Evolutionary conservation across 2,797 vertebrate genomes (phyloP).

Genomic region (Sebastes diploproa): DNA sequence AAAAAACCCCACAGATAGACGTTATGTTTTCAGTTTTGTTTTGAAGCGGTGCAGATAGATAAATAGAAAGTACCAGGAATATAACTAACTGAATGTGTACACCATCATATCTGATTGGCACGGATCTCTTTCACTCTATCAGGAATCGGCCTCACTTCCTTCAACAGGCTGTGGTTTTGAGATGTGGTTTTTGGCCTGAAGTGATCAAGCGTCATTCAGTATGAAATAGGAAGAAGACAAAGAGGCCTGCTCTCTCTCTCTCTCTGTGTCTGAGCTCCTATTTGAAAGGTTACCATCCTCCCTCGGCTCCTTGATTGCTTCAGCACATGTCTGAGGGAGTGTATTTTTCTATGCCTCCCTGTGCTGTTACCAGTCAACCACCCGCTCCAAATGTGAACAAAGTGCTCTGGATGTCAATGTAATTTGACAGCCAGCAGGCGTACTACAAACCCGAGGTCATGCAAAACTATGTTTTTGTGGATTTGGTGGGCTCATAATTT

Average conservation of each 20-base stretch:
- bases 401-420: constrained; percentile 40
- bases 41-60: constrained; percentile 8
- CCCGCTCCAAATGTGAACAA: constrained; percentile 51
- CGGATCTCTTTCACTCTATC: constrained; percentile 1
- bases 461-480: constrained; percentile 43
- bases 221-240: constrained; percentile 43
- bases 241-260: not conserved
- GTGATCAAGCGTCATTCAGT: constrained; percentile 33
- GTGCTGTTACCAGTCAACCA: constrained; percentile 51
- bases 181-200: constrained; percentile 32
- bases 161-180: constrained; percentile 45
- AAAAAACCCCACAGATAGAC: not conserved
- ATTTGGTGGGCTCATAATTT: constrained; percentile 45
- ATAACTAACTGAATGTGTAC: not conserved
- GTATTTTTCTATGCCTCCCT: constrained; percentile 56
- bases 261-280: constrained; percentile 13
- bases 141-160: constrained; percentile 25
- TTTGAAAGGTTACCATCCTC: constrained; percentile 66
- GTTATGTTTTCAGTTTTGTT: constrained; percentile 25
- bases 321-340: constrained; percentile 70
- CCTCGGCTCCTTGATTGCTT: constrained; percentile 58
- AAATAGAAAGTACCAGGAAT: constrained; percentile 7
- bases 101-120: constrained; percentile 48
- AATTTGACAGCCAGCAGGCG: constrained; percentile 53
- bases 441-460: constrained; percentile 49